phyloP scores from a whole-genome alignment of 1,140 invertebrate species.

The Pogonomyrmex californicus region DNA sequence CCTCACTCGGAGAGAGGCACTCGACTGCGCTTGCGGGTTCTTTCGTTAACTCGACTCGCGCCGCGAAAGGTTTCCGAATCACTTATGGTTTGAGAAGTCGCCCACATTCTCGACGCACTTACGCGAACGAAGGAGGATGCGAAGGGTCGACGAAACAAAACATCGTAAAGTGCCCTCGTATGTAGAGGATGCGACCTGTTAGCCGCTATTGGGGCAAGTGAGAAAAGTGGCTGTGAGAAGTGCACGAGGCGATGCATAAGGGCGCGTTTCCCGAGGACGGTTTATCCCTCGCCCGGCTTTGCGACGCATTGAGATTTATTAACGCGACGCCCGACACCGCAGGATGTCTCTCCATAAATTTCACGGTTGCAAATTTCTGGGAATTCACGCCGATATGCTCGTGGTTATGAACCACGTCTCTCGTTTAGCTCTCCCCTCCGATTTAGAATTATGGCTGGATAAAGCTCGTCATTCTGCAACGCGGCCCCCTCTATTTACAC shows the following conservation, averaged over 20 bases:
- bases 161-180: conserved; percentile 73
- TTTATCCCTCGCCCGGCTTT: conserved; percentile 47
- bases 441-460: conserved; percentile 40
- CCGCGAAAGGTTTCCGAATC: conserved; percentile 64
- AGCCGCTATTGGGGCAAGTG: conserved; percentile 74
- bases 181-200: conserved; percentile 77
- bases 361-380: conserved; percentile 54
- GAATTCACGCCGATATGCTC: conserved; percentile 40
- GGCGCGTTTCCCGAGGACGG: conserved; percentile 59
- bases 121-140: conserved; percentile 57
- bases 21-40: conserved; percentile 53
- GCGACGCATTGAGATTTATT: conserved; percentile 67
- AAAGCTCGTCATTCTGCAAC: conserved; percentile 34
- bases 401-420: conserved; percentile 17
- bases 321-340: conserved; percentile 9
- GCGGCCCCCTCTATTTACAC: conserved; percentile 2
- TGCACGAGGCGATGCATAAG: conserved; percentile 70
- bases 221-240: conserved; percentile 76
- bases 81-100: conserved; percentile 73
- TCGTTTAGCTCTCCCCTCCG: background rate
- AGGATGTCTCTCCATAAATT: conserved; percentile 44
- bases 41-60: conserved; percentile 65
- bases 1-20: background rate
- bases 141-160: conserved; percentile 74
- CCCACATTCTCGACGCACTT: conserved; percentile 54